A percentile compares a stretch with the other conserved stretches of the same genome.
Evolutionary conservation across 2,888 invertebrate species (phyloP).

Genomic region (Plebejus argus): DNA sequence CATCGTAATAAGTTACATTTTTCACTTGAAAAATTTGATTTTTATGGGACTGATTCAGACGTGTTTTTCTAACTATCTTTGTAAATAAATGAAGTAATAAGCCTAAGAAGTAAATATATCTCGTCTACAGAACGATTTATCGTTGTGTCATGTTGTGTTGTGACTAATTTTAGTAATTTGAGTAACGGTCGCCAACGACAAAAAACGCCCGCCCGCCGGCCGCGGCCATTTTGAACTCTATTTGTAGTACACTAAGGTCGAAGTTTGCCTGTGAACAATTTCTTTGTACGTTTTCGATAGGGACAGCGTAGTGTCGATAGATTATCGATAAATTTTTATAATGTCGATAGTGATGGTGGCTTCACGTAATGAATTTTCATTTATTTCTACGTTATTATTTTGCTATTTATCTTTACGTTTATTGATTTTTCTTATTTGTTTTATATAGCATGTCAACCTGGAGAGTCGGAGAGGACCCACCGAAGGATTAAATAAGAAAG

Average conservation of each 20-base stretch:
- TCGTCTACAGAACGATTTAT: background rate
- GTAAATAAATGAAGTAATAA: background rate
- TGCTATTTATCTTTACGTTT: too few species aligned
- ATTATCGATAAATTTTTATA: too few species aligned
- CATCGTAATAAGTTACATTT: too few species aligned
- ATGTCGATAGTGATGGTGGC: too few species aligned
- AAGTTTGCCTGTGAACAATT: background rate
- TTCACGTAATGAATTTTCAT: too few species aligned
- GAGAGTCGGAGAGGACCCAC: background rate
- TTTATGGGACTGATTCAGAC: background rate
- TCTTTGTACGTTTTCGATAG: too few species aligned
- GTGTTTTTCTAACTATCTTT: background rate
- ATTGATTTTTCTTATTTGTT: background rate
- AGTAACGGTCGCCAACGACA: background rate
- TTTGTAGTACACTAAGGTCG: background rate
- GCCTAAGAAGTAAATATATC: background rate
- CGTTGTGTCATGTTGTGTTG: background rate
- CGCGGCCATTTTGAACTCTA: background rate
- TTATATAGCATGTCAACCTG: background rate
- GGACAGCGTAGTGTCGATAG: too few species aligned
- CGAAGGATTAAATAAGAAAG: too few species aligned
- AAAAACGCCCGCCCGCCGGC: background rate
- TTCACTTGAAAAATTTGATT: too few species aligned
- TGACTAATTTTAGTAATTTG: background rate
- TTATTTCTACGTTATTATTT: too few species aligned